Evolutionary conservation across 2,797 vertebrate species (phyloP), one percentile per base, ranked within the genome.

Genomic region (Girardinus metallicus): DNA sequence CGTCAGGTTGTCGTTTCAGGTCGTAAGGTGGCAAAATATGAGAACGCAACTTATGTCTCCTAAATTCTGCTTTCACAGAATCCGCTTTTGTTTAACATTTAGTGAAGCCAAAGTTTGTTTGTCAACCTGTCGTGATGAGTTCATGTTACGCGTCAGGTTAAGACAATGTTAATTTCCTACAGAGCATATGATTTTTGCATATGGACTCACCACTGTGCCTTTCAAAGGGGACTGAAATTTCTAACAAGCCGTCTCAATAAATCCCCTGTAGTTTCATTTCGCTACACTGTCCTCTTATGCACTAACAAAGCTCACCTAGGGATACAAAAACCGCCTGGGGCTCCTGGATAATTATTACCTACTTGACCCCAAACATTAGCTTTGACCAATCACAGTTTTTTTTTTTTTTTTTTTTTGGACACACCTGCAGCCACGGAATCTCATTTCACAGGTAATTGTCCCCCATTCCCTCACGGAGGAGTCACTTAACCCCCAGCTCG

Each of bases 361-460:
- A 46, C 81, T 83, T 90, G 91, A 93, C 91, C 92, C 88, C 29
- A 49, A 84, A 75, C 84, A 82, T 92, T 91, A 88, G 86, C 83
- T 71, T 77, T 78, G 80, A 88, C 86, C 85, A 85, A 83, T 83
- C 74, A 60, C 60, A 44, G 18, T 16, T 85, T 89, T 93, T 91
- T 87, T 31, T 12, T 82, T 79, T 0, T 12, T 46, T 85, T 90
- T 93, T 91, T 87, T 44, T 12, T 82, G 82, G 83, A 82, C 77
- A 78, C 82, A 92, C 87, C 83, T 87, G 85, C 86, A 89, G 80
- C 88, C 83, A 77, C 46, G 3, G 76, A 91, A 91, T 88, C 89
- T 94, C 85, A 95, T 94, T 94, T 92, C 88, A 86, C 41, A 73
- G 76, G 85, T 93, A 89, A 94, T 93, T 93, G 90, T 86, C 83